These are phyloP conservation scores for Trichacis sp. DNA, from an alignment of 2,888 invertebrate species.

Conservation along the genomic window DNA sequence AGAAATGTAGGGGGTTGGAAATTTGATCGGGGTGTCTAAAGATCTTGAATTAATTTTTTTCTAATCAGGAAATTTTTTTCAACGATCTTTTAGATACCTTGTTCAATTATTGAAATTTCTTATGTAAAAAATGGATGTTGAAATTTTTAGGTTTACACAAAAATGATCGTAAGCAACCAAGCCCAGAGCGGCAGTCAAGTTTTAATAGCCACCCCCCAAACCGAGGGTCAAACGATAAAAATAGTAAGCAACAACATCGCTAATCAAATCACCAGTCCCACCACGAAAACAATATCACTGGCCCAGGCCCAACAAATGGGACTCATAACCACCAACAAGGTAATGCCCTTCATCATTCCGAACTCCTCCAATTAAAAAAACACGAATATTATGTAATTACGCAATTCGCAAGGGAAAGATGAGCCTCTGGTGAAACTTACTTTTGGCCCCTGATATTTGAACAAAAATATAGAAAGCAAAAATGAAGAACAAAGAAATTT, in stretches of 20 bases:
- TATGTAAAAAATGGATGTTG: no score
- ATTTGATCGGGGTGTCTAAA: no score
- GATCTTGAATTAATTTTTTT: no score
- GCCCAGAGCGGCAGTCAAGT: constrained; percentile 62
- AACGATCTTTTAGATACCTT: no score
- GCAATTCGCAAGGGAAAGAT: no score
- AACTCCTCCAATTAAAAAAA: no score
- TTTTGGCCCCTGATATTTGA: neutral
- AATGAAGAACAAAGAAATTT: neutral
- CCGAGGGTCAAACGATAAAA: constrained; percentile 62
- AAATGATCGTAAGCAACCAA: constrained; percentile 67
- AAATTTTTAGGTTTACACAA: constrained; percentile 60
- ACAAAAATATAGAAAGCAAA: neutral
- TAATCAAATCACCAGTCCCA: constrained; percentile 59
- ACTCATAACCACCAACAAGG: constrained; percentile 69
- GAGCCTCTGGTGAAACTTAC: no score
- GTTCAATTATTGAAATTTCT: no score
- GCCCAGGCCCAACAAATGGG: constrained; percentile 77
- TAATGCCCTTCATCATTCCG: no score
- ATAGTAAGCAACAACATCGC: constrained; percentile 58
- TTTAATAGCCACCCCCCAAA: constrained; percentile 62
- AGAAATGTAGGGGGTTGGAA: constrained; percentile 60
- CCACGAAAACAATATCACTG: constrained; percentile 75
- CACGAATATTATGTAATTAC: no score
- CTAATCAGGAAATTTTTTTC: no score